These are phyloP conservation scores for Habroteleia sp. DNA, from an alignment of 2,888 invertebrate genomes.

Conservation along the genomic window DNA sequence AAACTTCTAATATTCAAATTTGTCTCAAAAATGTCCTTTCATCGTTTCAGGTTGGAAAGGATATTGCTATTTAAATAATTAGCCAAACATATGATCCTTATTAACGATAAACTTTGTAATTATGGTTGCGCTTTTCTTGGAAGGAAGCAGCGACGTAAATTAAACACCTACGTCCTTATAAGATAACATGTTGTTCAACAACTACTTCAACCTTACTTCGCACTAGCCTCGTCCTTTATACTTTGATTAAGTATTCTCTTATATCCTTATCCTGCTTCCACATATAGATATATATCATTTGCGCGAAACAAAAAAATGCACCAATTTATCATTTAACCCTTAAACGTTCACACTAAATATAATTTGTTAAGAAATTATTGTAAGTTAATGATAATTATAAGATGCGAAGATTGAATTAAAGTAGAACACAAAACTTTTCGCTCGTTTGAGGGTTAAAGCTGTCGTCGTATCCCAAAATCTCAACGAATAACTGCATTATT, in stretches of 20 bases:
- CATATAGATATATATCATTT: conserved; percentile 13
- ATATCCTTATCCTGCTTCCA: conserved; percentile 21
- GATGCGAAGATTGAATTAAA: neutral
- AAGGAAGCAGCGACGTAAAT: conserved; percentile 47
- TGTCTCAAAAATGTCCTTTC: conserved; percentile 19
- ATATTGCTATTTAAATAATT: conserved; percentile 32
- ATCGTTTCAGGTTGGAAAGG: conserved; percentile 7
- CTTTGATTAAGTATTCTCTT: conserved; percentile 41
- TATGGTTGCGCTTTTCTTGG: conserved; percentile 43
- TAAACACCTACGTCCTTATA: conserved; percentile 24
- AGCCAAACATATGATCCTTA: conserved; percentile 18
- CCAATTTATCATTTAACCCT: conserved; percentile 24
- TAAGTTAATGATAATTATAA: neutral
- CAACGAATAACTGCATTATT: conserved; percentile 43
- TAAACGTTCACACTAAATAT: conserved; percentile 13
- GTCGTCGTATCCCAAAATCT: conserved; percentile 3
- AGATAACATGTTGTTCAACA: conserved; percentile 57
- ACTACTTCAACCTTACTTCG: conserved; percentile 20
- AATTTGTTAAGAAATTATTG: no score
- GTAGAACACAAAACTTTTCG: neutral
- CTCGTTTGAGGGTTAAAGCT: conserved; percentile 14
- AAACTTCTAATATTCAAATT: conserved; percentile 26
- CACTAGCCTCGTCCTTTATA: conserved; percentile 39
- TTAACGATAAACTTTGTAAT: conserved; percentile 31
- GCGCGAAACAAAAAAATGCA: conserved; percentile 32